A percentile compares a stretch with the other conserved stretches of the same genome.
Evolutionary conservation across 2,888 invertebrate genomes (phyloP).

Genomic region (Phengaris alcon): DNA sequence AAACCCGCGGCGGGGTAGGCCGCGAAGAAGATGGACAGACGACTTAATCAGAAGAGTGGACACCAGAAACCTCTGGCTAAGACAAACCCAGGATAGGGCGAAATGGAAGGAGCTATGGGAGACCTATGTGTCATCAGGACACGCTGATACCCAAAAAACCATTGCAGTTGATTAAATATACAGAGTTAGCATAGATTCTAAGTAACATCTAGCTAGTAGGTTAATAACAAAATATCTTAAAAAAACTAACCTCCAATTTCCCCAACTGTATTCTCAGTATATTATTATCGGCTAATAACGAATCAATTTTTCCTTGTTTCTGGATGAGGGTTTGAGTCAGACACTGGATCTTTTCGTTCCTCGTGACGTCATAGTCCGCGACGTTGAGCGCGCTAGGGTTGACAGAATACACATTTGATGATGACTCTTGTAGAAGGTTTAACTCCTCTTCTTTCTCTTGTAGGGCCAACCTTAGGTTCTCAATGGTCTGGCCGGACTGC

Average conservation of each 20-base stretch:
- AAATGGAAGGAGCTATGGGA: too few relatives aligned
- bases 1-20: too few relatives aligned
- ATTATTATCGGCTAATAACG: slow-evolving; percentile 90
- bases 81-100: too few relatives aligned
- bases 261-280: slow-evolving; percentile 91
- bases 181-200: too few relatives aligned
- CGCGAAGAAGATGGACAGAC: too few relatives aligned
- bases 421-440: slow-evolving; percentile 47
- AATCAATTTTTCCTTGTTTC: slow-evolving; percentile 91
- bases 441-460: slow-evolving; percentile 61
- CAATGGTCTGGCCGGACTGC: slow-evolving; percentile 59
- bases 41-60: too few relatives aligned
- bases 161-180: too few relatives aligned
- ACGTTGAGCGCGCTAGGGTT: slow-evolving; percentile 66
- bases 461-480: slow-evolving; percentile 52
- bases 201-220: too few relatives aligned
- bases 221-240: not conserved
- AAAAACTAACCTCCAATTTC: slow-evolving; percentile 82
- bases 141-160: too few relatives aligned
- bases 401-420: slow-evolving; percentile 48
- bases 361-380: slow-evolving; percentile 60
- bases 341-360: slow-evolving; percentile 70
- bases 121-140: too few relatives aligned
- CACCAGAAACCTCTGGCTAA: too few relatives aligned
- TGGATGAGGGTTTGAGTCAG: slow-evolving; percentile 91